phyloP scores from a whole-genome alignment of 1,140 invertebrate genomes.

The Drosophila aff. region DNA sequence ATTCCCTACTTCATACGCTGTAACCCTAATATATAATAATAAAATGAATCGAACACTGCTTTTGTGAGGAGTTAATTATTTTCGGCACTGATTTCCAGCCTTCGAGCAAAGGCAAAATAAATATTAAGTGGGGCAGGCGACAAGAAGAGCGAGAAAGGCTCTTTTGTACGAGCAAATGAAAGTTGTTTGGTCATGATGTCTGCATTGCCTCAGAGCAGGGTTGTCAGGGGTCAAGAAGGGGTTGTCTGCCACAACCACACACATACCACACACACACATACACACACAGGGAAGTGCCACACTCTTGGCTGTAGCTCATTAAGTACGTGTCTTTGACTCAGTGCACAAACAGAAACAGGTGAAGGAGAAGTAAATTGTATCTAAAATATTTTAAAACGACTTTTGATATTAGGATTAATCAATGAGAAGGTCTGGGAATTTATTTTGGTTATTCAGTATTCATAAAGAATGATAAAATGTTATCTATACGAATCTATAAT shows the following conservation, averaged over 20 bases:
- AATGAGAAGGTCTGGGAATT: too few species aligned
- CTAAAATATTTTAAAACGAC: neutral
- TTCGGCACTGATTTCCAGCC: constrained; percentile 6
- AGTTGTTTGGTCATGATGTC: constrained; percentile 59
- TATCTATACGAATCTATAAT: too few species aligned
- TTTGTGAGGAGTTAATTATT: neutral
- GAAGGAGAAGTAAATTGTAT: neutral
- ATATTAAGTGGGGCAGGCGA: constrained; percentile 16
- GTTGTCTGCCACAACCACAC: constrained; percentile 25
- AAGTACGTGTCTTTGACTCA: constrained; percentile 51
- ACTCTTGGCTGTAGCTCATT: constrained; percentile 69
- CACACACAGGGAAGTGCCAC: constrained; percentile 49
- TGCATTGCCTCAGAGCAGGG: constrained; percentile 31
- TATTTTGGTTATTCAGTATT: too few species aligned
- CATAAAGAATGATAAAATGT: too few species aligned
- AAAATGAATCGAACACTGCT: neutral
- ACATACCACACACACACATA: neutral
- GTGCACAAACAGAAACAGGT: constrained; percentile 2
- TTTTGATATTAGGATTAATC: neutral
- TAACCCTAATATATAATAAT: neutral
- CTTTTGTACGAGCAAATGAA: constrained; percentile 48
- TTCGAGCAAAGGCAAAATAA: constrained; percentile 17
- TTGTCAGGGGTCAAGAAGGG: constrained; percentile 25
- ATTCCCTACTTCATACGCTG: neutral
- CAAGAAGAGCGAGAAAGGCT: constrained; percentile 10